Percentiles rank a stretch among this genome's conserved stretches.
phyloP scores from a whole-genome alignment of 2,113 vertebrate genomes.

The Elaphurus davidianus region DNA sequence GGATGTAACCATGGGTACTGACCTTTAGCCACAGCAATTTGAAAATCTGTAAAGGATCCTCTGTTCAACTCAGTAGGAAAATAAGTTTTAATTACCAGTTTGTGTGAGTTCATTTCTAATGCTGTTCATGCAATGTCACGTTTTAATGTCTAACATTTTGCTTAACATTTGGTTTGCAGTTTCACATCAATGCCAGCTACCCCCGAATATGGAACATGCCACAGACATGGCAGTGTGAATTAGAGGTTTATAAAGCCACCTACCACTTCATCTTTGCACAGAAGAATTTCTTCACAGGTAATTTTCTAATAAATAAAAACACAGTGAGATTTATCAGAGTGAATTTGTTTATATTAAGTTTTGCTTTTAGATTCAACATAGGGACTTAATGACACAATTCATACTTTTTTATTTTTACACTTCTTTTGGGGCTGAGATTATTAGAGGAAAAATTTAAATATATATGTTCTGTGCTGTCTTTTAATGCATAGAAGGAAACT shows the following conservation, averaged over 20 bases:
- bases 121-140: not conserved
- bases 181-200: conserved; percentile 96
- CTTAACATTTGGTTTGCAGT: conserved; percentile 83
- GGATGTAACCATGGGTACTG: not conserved
- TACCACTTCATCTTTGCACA: conserved; percentile 99
- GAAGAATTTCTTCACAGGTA: conserved; percentile 98
- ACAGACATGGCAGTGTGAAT: conserved; percentile 97
- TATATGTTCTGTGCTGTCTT: not conserved
- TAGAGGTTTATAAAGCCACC: conserved; percentile 98
- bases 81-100: conserved; percentile 72
- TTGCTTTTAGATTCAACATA: not conserved
- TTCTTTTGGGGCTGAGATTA: not conserved
- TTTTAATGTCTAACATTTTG: conserved; percentile 54
- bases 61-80: conserved; percentile 72
- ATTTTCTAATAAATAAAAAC: conserved; percentile 36
- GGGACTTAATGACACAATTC: not conserved
- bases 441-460: conserved; percentile 8
- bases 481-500: not conserved
- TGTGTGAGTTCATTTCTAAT: conserved; percentile 54
- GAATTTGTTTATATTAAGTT: not conserved
- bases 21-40: conserved; percentile 65
- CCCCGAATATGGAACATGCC: conserved; percentile 98
- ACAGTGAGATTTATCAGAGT: not conserved
- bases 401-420: not conserved
- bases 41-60: conserved; percentile 66